phyloP scores from a whole-genome alignment of 2,797 vertebrate genomes.

The Mormyrops boulengeri region DNA sequence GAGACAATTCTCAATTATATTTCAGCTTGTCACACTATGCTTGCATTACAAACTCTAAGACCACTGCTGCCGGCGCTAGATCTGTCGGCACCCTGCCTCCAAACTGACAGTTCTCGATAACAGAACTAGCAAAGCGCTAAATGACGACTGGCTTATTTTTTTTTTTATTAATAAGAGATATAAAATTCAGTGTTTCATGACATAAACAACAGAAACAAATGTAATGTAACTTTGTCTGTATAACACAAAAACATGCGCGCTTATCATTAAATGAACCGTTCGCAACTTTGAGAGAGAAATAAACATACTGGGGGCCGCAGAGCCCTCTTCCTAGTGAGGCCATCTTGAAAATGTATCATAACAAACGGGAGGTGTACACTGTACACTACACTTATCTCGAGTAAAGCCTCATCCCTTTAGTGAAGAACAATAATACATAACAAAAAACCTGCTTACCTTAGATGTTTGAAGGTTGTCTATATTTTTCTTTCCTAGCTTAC shows the following conservation, averaged over 20 bases:
- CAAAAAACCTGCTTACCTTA: slow-evolving; percentile 48
- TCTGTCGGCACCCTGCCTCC: background rate
- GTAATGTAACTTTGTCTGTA: background rate
- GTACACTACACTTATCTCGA: slow-evolving; percentile 8
- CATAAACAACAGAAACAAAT: background rate
- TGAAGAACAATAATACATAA: slow-evolving; percentile 19
- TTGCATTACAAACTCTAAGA: background rate
- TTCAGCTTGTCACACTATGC: background rate
- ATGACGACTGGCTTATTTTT: background rate
- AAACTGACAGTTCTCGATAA: slow-evolving; percentile 1
- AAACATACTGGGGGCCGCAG: slow-evolving; percentile 43
- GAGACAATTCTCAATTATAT: background rate
- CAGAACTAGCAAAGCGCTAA: background rate
- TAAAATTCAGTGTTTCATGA: background rate
- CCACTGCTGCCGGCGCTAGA: background rate
- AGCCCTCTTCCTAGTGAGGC: slow-evolving; percentile 51
- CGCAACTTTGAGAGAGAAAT: background rate
- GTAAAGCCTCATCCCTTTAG: slow-evolving; percentile 27
- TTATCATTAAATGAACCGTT: background rate
- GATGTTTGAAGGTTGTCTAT: slow-evolving; percentile 37
- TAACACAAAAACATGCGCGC: background rate
- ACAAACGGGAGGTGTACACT: slow-evolving; percentile 30
- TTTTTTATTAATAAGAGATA: background rate
- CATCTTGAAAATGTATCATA: slow-evolving; percentile 69
- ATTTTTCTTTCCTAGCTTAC: slow-evolving; percentile 37